Percentiles rank a stretch among this genome's conserved stretches.
Conservation (phyloP, 2,797 vertebrate species). For the Fundulus diaphanus region DNA sequence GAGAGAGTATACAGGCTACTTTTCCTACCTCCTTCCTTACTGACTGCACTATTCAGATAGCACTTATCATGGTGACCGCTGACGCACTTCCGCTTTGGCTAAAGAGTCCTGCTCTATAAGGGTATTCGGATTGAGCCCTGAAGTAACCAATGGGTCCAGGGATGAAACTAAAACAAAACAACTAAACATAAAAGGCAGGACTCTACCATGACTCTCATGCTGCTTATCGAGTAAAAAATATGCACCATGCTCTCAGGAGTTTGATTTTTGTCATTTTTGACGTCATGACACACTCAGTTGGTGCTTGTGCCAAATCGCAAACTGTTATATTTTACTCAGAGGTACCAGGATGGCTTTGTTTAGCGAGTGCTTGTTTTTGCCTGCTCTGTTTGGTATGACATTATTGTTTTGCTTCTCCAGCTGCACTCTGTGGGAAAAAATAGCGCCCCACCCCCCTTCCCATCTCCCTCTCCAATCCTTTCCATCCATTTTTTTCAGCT, state of each 20-base stretch:
- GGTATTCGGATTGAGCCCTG: too few species aligned
- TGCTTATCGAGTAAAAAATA: not conserved
- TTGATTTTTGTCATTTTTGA: conserved; percentile 34
- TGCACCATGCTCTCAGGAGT: not conserved
- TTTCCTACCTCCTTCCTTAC: too few species aligned
- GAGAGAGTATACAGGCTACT: too few species aligned
- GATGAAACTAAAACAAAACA: too few species aligned
- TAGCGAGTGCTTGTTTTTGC: conserved; percentile 53
- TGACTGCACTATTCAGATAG: too few species aligned
- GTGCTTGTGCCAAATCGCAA: conserved; percentile 18
- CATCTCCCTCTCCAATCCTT: conserved; percentile 25
- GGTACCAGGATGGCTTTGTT: conserved; percentile 34
- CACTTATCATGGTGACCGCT: too few species aligned
- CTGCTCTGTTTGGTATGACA: conserved; percentile 62
- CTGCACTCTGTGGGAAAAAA: conserved; percentile 66
- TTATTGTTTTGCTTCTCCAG: conserved; percentile 71
- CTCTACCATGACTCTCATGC: not conserved
- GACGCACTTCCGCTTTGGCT: too few species aligned
- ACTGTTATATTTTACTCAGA: conserved; percentile 26
- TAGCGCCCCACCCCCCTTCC: conserved; percentile 60
- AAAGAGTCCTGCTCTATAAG: too few species aligned
- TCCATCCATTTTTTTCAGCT: conserved; percentile 19
- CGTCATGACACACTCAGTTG: conserved; percentile 26
- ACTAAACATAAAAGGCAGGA: too few species aligned
- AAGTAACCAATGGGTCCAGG: too few species aligned